Evolutionary conservation across 2,797 vertebrate genomes (phyloP).

Genomic region (Emydoidea blandingii): DNA sequence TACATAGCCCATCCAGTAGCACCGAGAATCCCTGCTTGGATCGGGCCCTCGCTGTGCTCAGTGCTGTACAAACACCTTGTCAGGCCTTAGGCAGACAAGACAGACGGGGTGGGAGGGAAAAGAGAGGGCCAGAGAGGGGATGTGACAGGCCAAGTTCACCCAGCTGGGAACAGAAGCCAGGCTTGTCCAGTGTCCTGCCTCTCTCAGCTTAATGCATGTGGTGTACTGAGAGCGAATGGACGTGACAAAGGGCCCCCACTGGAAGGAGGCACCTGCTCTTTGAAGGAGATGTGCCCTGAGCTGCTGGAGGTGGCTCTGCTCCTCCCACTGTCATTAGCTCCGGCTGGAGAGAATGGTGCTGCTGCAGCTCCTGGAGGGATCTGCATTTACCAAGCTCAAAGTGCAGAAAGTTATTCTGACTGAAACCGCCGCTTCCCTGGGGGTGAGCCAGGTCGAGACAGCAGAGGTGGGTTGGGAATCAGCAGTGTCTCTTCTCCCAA

Average conservation of each 20-base stretch:
- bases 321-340: neutral
- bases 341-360: neutral
- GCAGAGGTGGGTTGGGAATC: neutral
- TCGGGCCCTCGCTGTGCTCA: neutral
- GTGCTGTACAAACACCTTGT: neutral
- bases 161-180: neutral
- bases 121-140: neutral
- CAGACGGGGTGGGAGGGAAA: too few relatives aligned
- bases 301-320: neutral
- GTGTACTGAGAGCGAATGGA: neutral
- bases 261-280: neutral
- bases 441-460: neutral
- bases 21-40: too few relatives aligned
- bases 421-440: neutral
- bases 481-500: neutral
- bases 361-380: neutral
- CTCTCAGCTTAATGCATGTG: neutral
- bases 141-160: neutral
- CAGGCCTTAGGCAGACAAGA: too few relatives aligned
- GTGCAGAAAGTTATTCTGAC: neutral
- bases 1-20: neutral
- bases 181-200: neutral
- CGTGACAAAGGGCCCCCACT: neutral
- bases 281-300: neutral
- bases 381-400: neutral